phyloP scores from a whole-genome alignment of 2,797 vertebrate genomes.

The Pristis pectinata region DNA sequence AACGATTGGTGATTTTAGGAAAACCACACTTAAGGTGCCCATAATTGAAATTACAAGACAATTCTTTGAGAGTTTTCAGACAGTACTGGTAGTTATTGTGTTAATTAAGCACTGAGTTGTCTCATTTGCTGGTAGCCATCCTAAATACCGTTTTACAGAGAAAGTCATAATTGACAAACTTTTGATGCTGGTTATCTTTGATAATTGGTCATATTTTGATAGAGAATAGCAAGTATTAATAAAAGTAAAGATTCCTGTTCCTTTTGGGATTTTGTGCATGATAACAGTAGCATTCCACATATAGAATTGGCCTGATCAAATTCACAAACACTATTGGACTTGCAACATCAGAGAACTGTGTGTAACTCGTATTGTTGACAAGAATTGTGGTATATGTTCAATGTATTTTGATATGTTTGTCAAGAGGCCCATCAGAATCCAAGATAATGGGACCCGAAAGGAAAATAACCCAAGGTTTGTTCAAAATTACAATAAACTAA shows the following conservation, averaged over 20 bases:
- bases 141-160: background rate
- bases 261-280: background rate
- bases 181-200: background rate
- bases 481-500: background rate
- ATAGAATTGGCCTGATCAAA: background rate
- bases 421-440: background rate
- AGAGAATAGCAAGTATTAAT: background rate
- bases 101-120: background rate
- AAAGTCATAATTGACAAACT: background rate
- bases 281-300: background rate
- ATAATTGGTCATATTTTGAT: background rate
- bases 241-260: background rate
- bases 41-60: background rate
- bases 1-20: background rate
- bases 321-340: background rate
- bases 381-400: too few species aligned
- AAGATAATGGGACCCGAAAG: background rate
- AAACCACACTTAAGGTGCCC: background rate
- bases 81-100: background rate
- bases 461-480: background rate
- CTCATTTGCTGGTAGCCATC: background rate
- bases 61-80: background rate
- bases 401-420: background rate
- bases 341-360: background rate
- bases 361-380: background rate